A percentile compares a stretch with the other conserved stretches of the same genome.
Conservation (phyloP, 2,113 vertebrate genomes). For the Bombycilla garrulus region DNA sequence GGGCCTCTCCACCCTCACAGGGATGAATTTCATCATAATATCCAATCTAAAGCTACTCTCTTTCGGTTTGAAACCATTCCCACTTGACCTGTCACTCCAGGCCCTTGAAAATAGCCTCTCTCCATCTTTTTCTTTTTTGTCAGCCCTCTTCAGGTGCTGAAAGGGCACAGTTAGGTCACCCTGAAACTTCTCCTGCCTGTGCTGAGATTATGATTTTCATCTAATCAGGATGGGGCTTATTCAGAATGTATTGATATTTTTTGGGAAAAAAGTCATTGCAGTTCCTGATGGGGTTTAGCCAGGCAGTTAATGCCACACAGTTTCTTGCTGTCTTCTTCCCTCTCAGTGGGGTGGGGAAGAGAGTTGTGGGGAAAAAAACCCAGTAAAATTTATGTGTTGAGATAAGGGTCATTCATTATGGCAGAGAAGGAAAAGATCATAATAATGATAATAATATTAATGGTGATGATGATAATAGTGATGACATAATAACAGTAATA, state of each 20-base stretch:
- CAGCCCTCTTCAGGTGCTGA: background rate
- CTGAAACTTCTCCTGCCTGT: background rate
- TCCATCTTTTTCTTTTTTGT: background rate
- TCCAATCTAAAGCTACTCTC: background rate
- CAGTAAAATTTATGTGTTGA: background rate
- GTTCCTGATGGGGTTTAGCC: background rate
- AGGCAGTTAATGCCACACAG: background rate
- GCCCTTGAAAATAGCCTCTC: background rate
- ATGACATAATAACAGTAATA: too few species aligned
- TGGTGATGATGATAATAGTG: background rate
- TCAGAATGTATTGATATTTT: background rate
- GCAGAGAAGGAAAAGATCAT: background rate
- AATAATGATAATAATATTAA: too few species aligned
- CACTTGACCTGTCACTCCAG: background rate
- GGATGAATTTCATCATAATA: background rate
- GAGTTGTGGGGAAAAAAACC: accelerated
- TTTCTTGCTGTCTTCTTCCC: background rate
- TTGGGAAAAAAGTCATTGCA: background rate
- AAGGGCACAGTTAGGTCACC: background rate
- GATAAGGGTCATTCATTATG: accelerated
- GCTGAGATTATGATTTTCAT: background rate
- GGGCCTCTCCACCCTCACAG: accelerated
- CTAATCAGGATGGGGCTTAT: background rate
- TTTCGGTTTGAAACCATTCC: background rate
- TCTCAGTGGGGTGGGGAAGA: background rate